These are phyloP conservation scores for Embidobia sp. DNA, from an alignment of 2,888 invertebrate genomes.

Conservation along the genomic window DNA sequence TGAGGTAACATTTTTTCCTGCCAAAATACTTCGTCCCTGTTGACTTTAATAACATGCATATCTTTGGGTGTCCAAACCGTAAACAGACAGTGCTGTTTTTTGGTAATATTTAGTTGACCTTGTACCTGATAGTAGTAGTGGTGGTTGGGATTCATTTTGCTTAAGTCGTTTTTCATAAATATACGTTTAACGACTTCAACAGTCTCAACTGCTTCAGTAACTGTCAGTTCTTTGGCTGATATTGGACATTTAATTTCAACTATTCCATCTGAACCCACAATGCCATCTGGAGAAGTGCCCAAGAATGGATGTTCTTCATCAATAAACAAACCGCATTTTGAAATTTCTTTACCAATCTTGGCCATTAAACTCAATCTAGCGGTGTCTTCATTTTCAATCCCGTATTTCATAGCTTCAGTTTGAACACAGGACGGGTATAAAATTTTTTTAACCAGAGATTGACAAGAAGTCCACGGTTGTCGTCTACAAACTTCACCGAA, in stretches of 20 bases:
- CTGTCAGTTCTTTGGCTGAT: neutral
- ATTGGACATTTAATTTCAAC: conserved; percentile 56
- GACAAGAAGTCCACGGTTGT: conserved; percentile 30
- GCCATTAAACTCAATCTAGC: conserved; percentile 12
- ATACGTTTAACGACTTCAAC: neutral
- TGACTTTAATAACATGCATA: neutral
- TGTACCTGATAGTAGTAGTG: neutral
- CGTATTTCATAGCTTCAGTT: conserved; percentile 21
- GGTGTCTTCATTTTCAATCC: conserved; percentile 46
- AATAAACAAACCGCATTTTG: conserved; percentile 38
- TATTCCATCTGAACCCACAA: conserved; percentile 41
- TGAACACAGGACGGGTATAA: conserved; percentile 16
- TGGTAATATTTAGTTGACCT: conserved; percentile 5
- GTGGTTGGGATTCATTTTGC: neutral
- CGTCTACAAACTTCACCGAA: conserved; percentile 43
- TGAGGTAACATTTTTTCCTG: neutral
- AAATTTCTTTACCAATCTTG: conserved; percentile 1
- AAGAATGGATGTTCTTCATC: conserved; percentile 24
- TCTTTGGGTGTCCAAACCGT: neutral
- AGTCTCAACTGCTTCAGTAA: neutral
- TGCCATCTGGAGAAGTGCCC: conserved; percentile 52
- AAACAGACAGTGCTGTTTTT: neutral
- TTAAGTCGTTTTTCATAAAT: neutral
- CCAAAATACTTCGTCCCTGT: neutral
- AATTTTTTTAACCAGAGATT: conserved; percentile 31